These are phyloP conservation scores for Porites divaricata DNA, from an alignment of 92 coral and sea anemone genomes.

Conservation along the genomic window DNA sequence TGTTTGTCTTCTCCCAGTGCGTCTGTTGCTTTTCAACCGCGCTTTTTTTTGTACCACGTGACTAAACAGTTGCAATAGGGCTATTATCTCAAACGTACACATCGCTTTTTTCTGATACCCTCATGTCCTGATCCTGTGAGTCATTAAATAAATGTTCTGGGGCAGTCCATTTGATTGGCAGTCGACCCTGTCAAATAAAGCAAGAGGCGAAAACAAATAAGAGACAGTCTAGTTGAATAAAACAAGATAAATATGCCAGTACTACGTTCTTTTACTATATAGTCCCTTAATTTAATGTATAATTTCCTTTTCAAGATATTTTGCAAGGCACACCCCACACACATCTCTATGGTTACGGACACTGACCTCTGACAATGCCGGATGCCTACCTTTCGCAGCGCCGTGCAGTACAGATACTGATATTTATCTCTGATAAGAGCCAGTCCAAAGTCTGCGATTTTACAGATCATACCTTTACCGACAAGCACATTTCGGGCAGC, in stretches of 20 bases:
- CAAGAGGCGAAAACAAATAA: neutral
- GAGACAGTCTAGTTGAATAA: too few species aligned
- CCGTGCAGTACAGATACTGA: slow-evolving; percentile 55
- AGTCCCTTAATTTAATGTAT: too few species aligned
- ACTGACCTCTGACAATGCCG: too few species aligned
- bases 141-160: slow-evolving; percentile 62
- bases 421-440: slow-evolving; percentile 50
- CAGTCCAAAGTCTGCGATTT: slow-evolving; percentile 64
- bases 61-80: too few species aligned
- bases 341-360: too few species aligned
- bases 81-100: slow-evolving; percentile 33
- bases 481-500: slow-evolving; percentile 65
- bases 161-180: slow-evolving; percentile 66
- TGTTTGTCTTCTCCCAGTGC: too few species aligned
- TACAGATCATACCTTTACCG: slow-evolving; percentile 38
- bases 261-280: too few species aligned
- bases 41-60: too few species aligned
- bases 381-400: slow-evolving; percentile 41
- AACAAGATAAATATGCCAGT: too few species aligned
- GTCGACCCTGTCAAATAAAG: slow-evolving; percentile 27
- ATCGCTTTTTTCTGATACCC: slow-evolving; percentile 59
- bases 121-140: slow-evolving; percentile 19
- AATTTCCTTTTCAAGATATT: too few species aligned
- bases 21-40: too few species aligned
- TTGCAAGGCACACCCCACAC: too few species aligned